A percentile compares a stretch with the other conserved stretches of the same genome.
Evolutionary conservation across 1,140 invertebrate species (phyloP).

Genomic region (Anadara kagoshimensis): DNA sequence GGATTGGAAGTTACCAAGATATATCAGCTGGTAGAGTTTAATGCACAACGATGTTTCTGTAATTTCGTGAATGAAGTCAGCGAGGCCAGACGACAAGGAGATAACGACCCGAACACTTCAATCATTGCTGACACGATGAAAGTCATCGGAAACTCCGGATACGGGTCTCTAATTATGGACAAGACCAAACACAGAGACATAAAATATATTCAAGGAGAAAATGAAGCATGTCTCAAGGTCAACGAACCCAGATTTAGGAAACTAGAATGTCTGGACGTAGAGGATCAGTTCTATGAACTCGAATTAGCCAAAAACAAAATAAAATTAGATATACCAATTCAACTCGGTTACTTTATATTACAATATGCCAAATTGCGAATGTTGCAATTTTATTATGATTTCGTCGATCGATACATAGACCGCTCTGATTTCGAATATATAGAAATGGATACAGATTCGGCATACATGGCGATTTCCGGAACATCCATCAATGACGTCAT

Average conservation of each 20-base stretch:
- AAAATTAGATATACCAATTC: neutral
- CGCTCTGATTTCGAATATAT: constrained; percentile 26
- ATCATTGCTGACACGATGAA: constrained; percentile 51
- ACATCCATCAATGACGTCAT: neutral
- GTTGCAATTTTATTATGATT: constrained; percentile 46
- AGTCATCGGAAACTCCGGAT: constrained; percentile 37
- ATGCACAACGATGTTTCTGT: constrained; percentile 32
- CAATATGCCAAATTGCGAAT: constrained; percentile 26
- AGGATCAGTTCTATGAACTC: constrained; percentile 7
- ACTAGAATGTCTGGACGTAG: constrained; percentile 4
- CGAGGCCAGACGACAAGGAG: constrained; percentile 39
- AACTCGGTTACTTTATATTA: neutral
- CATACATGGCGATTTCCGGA: constrained; percentile 30
- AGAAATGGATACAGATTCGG: constrained; percentile 45
- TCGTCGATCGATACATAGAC: constrained; percentile 24
- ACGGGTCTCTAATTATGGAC: constrained; percentile 39
- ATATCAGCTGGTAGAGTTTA: constrained; percentile 51
- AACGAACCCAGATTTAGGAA: constrained; percentile 26
- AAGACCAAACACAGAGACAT: constrained; percentile 36
- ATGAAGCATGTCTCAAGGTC: constrained; percentile 5
- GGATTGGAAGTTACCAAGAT: constrained; percentile 41
- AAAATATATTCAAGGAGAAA: constrained; percentile 23
- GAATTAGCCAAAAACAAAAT: neutral
- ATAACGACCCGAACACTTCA: constrained; percentile 22
- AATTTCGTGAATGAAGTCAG: constrained; percentile 41